Evolutionary conservation across 2,888 invertebrate species (phyloP), one percentile per base, ranked within the genome.

Genomic region (Tetheella fluctuosa): DNA sequence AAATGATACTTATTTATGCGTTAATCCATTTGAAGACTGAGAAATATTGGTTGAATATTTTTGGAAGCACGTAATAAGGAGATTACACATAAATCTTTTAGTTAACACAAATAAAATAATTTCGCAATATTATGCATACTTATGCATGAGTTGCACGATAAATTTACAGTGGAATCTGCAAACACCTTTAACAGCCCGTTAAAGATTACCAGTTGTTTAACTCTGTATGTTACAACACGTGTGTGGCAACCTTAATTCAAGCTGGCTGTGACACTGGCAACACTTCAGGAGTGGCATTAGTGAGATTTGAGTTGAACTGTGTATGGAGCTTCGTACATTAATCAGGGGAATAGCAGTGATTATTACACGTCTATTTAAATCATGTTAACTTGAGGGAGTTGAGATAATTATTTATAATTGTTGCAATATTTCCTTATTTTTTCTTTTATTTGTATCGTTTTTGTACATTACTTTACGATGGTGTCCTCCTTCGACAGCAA

Each of bases 231-330:
- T 39, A 63, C 68, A 72, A 85, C 86, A 83, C 84, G 84, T 86
- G 87, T 84, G 79, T 69, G 70, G 79, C 74, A 80, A 80, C 77
- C 81, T 83, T 80, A 84, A 83, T 83, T 74, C 23, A 20, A 15
- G 34, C 55, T 23, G 15, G 17, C 55, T 54, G 54, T 20, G 48
- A 48, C n/a, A 48, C 48, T 34, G 4, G 48, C 20, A 20, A 7
- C 37, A 20, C 37, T 55, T 34, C 56, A 61, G 69, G 68, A 65
- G 69, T 66, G 70, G 71, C 65, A 56, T 73, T 71, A 34, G 56
- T 63, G 67, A 71, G 64, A 64, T 80, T 71, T 69, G 64, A 63
- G 65, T 70, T 64, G 68, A 64, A 65, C 66, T 69, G 65, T 66
- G 64, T 59, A 12, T 53, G 57, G 39, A 57, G 25, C 54, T 23